phyloP scores from a whole-genome alignment of 2,888 invertebrate genomes.

The Mesorhabditis belari region DNA sequence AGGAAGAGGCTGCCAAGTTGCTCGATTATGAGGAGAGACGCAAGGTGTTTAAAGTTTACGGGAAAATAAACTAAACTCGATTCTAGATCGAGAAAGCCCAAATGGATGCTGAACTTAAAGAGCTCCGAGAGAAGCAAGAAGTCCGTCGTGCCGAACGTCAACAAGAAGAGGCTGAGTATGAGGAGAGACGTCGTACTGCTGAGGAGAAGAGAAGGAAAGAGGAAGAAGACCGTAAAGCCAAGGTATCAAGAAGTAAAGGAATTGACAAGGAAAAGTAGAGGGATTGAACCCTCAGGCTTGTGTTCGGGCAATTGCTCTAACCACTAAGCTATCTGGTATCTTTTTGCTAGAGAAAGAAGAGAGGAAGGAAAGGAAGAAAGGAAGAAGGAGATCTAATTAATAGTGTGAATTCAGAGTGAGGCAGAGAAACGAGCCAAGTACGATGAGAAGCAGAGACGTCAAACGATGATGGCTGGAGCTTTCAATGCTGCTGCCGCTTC shows the following conservation, averaged over 20 bases:
- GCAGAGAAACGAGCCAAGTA: slow-evolving; percentile 52
- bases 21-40: slow-evolving; percentile 51
- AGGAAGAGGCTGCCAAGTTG: slow-evolving; percentile 52
- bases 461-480: slow-evolving; percentile 52
- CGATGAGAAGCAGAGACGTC: slow-evolving; percentile 52
- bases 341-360: too few relatives aligned
- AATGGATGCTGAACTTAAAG: slow-evolving; percentile 86
- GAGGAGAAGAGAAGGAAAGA: slow-evolving; percentile 44
- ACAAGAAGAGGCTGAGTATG: slow-evolving; percentile 44
- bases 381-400: too few relatives aligned
- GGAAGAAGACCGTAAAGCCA: slow-evolving; percentile 41
- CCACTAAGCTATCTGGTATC: too few relatives aligned
- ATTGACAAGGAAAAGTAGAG: too few relatives aligned
- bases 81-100: not conserved
- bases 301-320: too few relatives aligned
- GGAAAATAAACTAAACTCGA: not conserved
- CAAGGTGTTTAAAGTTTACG: slow-evolving; percentile 62
- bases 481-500: slow-evolving; percentile 37
- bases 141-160: slow-evolving; percentile 43
- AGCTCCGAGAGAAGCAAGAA: slow-evolving; percentile 91
- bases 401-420: slow-evolving; percentile 13
- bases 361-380: too few relatives aligned
- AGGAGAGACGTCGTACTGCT: slow-evolving; percentile 41
- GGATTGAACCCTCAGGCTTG: too few relatives aligned
- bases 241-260: slow-evolving; percentile 5